Percentiles rank a stretch among this genome's conserved stretches.
phyloP scores from a whole-genome alignment of 2,888 invertebrate species.

The Congeria kusceri region DNA sequence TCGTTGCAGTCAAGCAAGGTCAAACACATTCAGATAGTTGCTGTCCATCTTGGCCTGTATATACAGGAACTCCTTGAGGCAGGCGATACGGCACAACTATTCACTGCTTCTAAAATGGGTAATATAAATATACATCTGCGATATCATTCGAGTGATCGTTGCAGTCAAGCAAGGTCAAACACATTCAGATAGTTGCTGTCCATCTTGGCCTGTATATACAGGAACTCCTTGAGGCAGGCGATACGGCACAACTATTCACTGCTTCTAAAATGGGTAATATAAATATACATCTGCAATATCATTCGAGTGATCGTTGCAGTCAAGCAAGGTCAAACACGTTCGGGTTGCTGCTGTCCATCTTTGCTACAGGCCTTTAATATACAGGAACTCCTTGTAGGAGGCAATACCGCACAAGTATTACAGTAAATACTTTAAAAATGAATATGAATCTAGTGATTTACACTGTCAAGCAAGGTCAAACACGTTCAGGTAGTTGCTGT shows the following conservation, averaged over 20 bases:
- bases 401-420: constrained; percentile 18
- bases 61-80: constrained; percentile 9
- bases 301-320: background rate
- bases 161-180: constrained; percentile 13
- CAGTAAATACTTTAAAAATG: background rate
- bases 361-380: constrained; percentile 36
- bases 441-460: background rate
- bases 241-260: constrained; percentile 17
- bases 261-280: background rate
- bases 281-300: background rate
- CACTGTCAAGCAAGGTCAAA: constrained; percentile 21
- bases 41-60: constrained; percentile 33
- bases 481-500: constrained; percentile 40
- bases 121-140: background rate
- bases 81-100: background rate
- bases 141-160: background rate
- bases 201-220: constrained; percentile 53
- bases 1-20: background rate
- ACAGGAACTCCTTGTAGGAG: constrained; percentile 24
- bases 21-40: constrained; percentile 31
- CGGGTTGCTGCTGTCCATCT: constrained; percentile 49
- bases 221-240: constrained; percentile 11
- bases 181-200: constrained; percentile 46
- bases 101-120: background rate
- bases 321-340: constrained; percentile 26